Conservation (phyloP, 2,888 invertebrate species). For the Hypomecis punctinalis region DNA sequence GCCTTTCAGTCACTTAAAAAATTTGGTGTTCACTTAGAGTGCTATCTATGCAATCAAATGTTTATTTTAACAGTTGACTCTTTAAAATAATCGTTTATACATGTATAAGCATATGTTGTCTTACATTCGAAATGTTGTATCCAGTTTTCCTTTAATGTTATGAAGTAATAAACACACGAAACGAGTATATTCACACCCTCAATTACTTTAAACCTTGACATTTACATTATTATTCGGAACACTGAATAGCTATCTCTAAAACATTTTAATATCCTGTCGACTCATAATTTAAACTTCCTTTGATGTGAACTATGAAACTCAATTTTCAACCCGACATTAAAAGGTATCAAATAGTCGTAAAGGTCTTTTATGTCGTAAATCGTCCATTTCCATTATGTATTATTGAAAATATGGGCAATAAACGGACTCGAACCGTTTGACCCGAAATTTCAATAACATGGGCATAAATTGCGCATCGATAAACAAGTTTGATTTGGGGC, state of each 20-base stretch:
- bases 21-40: no score
- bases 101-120: no score
- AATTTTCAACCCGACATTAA: constrained; percentile 10
- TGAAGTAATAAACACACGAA: no score
- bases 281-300: background rate
- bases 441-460: constrained; percentile 33
- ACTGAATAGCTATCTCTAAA: background rate
- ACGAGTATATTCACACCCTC: background rate
- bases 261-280: constrained; percentile 10
- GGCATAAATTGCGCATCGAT: constrained; percentile 23
- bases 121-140: no score
- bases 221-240: no score
- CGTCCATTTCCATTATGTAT: constrained; percentile 22
- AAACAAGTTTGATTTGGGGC: constrained; percentile 32
- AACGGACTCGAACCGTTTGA: constrained; percentile 22
- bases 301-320: background rate
- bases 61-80: no score
- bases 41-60: no score
- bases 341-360: constrained; percentile 23
- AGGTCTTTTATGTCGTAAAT: constrained; percentile 16
- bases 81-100: no score
- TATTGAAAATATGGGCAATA: constrained; percentile 26
- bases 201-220: background rate
- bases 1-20: no score
- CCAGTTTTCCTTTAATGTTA: no score